Evolutionary conservation across 2,113 vertebrate species (phyloP), one percentile per base, ranked within the genome.

Genomic region (Ochotona curzoniae): DNA sequence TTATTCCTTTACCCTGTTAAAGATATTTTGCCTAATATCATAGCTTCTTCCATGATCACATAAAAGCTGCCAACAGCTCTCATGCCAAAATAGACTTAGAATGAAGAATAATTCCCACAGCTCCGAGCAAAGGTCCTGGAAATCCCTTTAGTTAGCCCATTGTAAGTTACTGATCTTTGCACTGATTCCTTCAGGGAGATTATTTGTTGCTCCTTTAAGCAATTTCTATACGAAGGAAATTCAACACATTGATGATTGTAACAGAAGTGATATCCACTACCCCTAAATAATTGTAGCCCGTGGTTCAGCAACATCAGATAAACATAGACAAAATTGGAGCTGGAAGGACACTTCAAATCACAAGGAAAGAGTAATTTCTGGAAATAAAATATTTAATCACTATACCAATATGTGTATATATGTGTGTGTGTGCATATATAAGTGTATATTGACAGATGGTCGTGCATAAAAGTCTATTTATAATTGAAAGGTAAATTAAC

Each of bases 141-240:
- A 21, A 10, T 1, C 12, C 38, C 17, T 91, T 76, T 57, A 49
- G 20, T 30, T 88, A 60, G 6, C 71, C 25, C 32, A 89, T 51
- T 71, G 2, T 25, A 96, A 64, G 28, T 69, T 90, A 57, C 30
- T 84, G n/a, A 81, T 70, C 81, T 64, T 91, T 32, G 54, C 12
- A 69, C 35, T 71, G 74, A 91, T 47, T 88, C 17, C n/a, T 4
- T 5, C 61, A 84, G 5, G 1, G 49, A 3, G 20, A 4, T 84
- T 78, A 49, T 88, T 0, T 26, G 25, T 78, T 18, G 81, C 60
- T 85, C 26, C 32, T 4, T 66, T 25, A 76, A 44, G 51, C 5
- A 23, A 35, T 60, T 49, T 91, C 44, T 89, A 60, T 60, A 20
- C 26, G 61, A 30, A 70, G 17, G 12, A 76, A 81, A 51, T 38